Conservation (phyloP, 2,888 invertebrate species). For the Andricus quercusramuli region DNA sequence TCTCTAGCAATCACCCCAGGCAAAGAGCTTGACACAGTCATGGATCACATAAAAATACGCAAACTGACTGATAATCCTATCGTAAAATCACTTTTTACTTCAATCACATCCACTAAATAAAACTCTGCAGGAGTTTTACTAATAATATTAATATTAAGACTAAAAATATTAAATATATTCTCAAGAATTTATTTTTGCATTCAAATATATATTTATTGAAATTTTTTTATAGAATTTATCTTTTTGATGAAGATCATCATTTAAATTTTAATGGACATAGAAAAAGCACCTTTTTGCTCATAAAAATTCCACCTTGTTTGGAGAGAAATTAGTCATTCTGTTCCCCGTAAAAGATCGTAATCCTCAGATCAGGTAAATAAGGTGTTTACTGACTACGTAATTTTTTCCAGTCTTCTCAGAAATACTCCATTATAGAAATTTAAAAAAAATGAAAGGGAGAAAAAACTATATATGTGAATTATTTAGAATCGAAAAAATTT, state of each 20-base stretch:
- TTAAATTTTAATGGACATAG: background rate
- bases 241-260: background rate
- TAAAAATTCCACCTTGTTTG: background rate
- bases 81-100: too few species aligned
- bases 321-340: conserved; percentile 26
- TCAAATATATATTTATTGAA: background rate
- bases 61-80: too few species aligned
- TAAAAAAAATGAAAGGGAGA: background rate
- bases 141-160: too few species aligned
- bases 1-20: too few species aligned
- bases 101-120: too few species aligned
- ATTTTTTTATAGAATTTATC: background rate
- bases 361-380: conserved; percentile 21
- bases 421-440: conserved; percentile 15
- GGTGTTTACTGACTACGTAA: conserved; percentile 15
- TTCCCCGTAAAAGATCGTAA: conserved; percentile 32
- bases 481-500: background rate
- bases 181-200: too few species aligned
- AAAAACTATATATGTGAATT: background rate
- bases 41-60: too few species aligned
- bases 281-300: conserved; percentile 7
- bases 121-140: too few species aligned
- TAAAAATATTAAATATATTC: too few species aligned
- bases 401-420: conserved; percentile 15
- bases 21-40: too few species aligned